Conservation (phyloP, 2,113 vertebrate species). For the Brienomyrus longianalis region DNA sequence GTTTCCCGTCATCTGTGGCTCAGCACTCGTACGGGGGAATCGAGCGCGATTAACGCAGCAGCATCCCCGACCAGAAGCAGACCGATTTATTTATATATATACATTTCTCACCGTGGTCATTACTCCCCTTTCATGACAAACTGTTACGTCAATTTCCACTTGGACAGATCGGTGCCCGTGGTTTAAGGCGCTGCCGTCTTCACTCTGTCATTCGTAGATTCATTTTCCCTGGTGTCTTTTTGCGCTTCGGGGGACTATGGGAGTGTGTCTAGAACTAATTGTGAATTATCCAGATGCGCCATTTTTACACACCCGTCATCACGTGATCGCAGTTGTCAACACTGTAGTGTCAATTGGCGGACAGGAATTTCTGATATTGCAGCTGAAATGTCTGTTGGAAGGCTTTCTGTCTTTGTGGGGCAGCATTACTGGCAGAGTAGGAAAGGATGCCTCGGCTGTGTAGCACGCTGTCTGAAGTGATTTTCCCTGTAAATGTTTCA, state of each 20-base stretch:
- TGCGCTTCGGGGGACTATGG: too few species aligned
- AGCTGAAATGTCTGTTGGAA: neutral
- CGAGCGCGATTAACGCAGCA: conserved; percentile 14
- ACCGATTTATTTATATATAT: conserved; percentile 9
- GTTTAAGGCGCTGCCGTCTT: neutral
- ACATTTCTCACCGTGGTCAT: conserved; percentile 5
- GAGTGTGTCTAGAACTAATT: neutral
- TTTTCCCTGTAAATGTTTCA: neutral
- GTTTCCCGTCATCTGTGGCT: conserved; percentile 16
- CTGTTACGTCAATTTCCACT: neutral
- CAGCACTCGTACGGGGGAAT: neutral
- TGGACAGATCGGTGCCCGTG: neutral
- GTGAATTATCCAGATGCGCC: conserved; percentile 15
- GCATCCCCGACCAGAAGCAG: conserved; percentile 2
- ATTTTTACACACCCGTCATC: neutral
- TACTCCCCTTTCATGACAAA: neutral
- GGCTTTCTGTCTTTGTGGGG: neutral
- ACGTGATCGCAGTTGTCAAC: neutral
- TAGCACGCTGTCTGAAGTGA: neutral
- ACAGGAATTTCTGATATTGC: neutral
- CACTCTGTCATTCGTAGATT: neutral
- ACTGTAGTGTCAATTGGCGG: neutral
- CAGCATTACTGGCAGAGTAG: neutral
- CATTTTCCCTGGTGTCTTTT: neutral
- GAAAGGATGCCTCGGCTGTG: neutral